Percentiles rank a stretch among this genome's conserved stretches.
phyloP scores from a whole-genome alignment of 2,113 vertebrate species.

The Podiceps cristatus region DNA sequence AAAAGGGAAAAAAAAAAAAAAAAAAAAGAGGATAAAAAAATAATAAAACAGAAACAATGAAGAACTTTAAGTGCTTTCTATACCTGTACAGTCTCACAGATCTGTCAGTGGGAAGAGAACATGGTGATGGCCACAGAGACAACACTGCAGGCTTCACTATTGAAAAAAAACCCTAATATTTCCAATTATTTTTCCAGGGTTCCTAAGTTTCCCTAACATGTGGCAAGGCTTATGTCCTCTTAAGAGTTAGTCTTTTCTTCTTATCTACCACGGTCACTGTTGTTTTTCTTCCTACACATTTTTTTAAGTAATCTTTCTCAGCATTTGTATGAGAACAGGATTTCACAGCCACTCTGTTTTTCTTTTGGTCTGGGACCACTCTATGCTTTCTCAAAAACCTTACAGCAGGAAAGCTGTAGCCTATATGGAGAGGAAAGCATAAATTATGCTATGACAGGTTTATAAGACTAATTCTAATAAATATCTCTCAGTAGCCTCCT shows the following conservation, averaged over 20 bases:
- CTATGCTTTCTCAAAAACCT: conserved; percentile 19
- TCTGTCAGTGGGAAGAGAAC: background rate
- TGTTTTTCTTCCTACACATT: conserved; percentile 26
- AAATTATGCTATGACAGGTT: conserved; percentile 28
- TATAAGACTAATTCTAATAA: conserved; percentile 61
- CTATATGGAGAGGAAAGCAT: conserved; percentile 25
- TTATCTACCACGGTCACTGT: background rate
- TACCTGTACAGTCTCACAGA: background rate
- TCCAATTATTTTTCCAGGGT: background rate
- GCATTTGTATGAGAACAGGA: background rate
- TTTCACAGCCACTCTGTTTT: background rate
- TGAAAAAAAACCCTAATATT: background rate
- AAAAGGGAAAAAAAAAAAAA: background rate
- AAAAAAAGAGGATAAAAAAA: background rate
- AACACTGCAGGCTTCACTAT: background rate
- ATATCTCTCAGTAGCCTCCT: conserved; percentile 11
- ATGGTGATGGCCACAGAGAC: background rate
- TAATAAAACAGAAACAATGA: background rate
- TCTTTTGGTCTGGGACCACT: background rate
- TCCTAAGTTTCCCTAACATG: background rate
- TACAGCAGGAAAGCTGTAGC: conserved; percentile 2
- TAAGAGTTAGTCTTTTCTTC: conserved; percentile 25
- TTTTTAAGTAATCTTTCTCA: conserved; percentile 6
- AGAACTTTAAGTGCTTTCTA: background rate
- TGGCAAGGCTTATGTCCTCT: background rate